phyloP scores from a whole-genome alignment of 2,797 vertebrate genomes.

The Gymnoscopelus braueri region DNA sequence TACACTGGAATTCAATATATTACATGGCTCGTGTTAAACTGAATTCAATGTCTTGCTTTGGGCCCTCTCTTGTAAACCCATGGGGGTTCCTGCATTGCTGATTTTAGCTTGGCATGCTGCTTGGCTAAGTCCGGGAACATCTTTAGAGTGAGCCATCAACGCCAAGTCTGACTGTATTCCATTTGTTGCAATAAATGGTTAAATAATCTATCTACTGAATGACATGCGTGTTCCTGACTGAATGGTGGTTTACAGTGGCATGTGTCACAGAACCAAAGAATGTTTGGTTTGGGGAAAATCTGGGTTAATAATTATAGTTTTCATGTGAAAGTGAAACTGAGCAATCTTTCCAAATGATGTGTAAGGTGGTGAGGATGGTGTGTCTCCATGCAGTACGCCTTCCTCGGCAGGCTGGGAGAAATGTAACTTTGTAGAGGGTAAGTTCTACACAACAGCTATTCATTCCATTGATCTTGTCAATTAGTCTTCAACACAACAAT shows the following conservation, averaged over 20 bases:
- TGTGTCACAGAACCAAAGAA: background rate
- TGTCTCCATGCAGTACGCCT: constrained; percentile 74
- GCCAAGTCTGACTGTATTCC: no score
- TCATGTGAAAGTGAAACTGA: background rate
- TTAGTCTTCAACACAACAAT: constrained; percentile 20
- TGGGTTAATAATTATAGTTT: background rate
- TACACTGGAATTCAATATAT: no score
- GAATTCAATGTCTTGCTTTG: no score
- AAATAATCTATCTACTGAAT: no score
- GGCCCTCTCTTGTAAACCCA: no score
- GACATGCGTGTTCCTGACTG: no score
- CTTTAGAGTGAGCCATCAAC: no score
- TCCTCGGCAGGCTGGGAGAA: constrained; percentile 75
- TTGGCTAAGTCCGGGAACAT: no score
- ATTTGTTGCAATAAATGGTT: no score
- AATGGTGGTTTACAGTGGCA: no score
- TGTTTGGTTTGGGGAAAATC: background rate
- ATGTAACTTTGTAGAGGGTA: constrained; percentile 83
- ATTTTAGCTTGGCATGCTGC: background rate
- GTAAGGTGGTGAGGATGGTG: constrained; percentile 78
- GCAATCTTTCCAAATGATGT: constrained; percentile 5
- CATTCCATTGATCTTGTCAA: constrained; percentile 10
- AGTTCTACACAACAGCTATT: constrained; percentile 22
- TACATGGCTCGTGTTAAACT: no score
- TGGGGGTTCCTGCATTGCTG: no score